Conservation (phyloP, 2,888 invertebrate genomes). For the Melinaea menophilus region DNA sequence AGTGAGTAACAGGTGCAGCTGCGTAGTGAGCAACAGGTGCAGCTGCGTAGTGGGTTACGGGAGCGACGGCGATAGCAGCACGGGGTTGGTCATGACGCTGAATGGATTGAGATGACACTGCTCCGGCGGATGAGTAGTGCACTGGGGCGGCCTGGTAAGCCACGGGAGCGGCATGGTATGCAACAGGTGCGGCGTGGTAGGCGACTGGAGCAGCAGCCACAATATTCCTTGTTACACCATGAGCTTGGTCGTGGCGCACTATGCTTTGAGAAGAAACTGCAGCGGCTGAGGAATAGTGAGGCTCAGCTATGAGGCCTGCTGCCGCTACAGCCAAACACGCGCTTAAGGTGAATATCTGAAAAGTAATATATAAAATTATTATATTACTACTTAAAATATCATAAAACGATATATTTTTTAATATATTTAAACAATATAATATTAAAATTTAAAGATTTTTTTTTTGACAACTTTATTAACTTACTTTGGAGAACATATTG, state of each 20-base stretch:
- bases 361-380: not conserved
- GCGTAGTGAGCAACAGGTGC: conserved; percentile 36
- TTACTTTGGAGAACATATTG: conserved; percentile 65
- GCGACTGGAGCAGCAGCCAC: conserved; percentile 32
- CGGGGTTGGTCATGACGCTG: conserved; percentile 51
- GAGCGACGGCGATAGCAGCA: conserved; percentile 28
- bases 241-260: conserved; percentile 16
- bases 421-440: not conserved
- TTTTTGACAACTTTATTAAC: conserved; percentile 30
- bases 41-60: conserved; percentile 40
- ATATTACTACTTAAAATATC: not conserved
- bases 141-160: conserved; percentile 44
- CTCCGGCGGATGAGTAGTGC: conserved; percentile 49
- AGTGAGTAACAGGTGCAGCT: not conserved
- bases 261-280: conserved; percentile 14
- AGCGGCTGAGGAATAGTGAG: conserved; percentile 56
- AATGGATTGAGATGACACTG: conserved; percentile 61
- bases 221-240: not conserved
- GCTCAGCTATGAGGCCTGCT: conserved; percentile 54
- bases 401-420: not conserved
- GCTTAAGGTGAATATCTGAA: conserved; percentile 55
- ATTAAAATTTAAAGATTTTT: too few relatives aligned
- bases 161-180: conserved; percentile 38
- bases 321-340: conserved; percentile 62
- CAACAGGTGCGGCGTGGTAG: conserved; percentile 36